A percentile compares a stretch with the other conserved stretches of the same genome.
These are phyloP conservation scores for Laticauda colubrina DNA, from an alignment of 2,113 vertebrate genomes.

Conservation along the genomic window DNA sequence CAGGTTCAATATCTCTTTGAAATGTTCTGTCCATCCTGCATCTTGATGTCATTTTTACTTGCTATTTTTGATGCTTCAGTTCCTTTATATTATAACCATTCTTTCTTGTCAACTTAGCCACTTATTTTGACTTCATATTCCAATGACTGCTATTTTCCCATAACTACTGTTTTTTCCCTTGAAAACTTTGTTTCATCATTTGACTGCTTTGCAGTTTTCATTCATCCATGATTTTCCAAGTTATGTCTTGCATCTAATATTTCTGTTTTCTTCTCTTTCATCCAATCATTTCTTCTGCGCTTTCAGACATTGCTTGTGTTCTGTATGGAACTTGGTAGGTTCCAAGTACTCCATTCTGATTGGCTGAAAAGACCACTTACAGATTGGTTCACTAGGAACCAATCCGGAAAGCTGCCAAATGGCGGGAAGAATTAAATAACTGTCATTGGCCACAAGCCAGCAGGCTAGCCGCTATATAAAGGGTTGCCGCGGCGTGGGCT, in stretches of 20 bases:
- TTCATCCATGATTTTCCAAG: background rate
- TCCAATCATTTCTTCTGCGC: background rate
- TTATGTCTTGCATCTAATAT: background rate
- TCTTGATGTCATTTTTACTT: background rate
- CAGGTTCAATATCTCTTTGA: background rate
- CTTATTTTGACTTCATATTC: background rate
- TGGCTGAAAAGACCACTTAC: no score
- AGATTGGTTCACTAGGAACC: no score
- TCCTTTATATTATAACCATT: background rate
- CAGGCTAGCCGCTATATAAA: no score
- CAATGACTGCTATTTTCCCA: background rate
- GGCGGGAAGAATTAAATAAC: no score
- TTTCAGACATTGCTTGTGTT: background rate
- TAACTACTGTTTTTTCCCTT: background rate
- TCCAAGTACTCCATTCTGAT: no score
- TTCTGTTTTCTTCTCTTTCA: background rate
- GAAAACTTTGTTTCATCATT: background rate
- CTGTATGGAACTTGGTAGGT: no score
- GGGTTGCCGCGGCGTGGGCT: no score
- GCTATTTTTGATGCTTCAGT: background rate
- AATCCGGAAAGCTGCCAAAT: no score
- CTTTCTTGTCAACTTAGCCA: background rate
- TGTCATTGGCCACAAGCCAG: no score
- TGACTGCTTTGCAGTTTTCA: background rate
- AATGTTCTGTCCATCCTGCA: background rate